Base-by-base conservation (phyloP, 2,113 vertebrate genomes). In the Pedionomus torquatus region DNA sequence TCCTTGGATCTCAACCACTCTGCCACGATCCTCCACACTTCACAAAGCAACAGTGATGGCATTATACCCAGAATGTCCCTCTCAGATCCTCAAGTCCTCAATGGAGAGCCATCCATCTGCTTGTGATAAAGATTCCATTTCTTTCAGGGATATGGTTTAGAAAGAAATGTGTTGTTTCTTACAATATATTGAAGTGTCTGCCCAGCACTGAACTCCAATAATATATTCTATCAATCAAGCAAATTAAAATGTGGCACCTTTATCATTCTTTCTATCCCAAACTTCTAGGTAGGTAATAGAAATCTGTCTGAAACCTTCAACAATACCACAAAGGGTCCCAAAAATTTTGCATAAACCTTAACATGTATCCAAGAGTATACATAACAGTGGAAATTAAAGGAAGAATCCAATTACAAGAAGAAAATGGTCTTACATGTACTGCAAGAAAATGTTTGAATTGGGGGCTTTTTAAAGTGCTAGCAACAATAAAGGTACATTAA, bases 401-500 rank as follows among this genome's bases (percentile, higher is more conserved):
- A 63, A 52, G 31, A 44, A 17, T 33, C 23, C 30, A 55, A 18
- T 49, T 86, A 49, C 23, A 85, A 70, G 4, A 70, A 48, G 13
- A 86, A 86, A 65, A 10, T n/a, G 35, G 20, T 46, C 49, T 58
- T 58, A 24, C 31, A 78, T 2, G 21, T 65, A 51, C 30, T 66
- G 21, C 74, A 88, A 92, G 55, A 86, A 83, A 89, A 46, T 78
- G 46, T 77, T 89, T 70, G 28, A 83, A 80, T 28, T 18, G 77
- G 82, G 46, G 7, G 24, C 71, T 84, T 87, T 71, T 83, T 17
- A 0, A 87, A 92, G 79, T 68, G 30, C 66, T 43, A 21, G 46
- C 87, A 63, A 93, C 79, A 76, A 84, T 77, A 68, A 66, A 90
- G 80, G 33, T 93, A 46, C 76, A 92, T 93, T 94, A 94, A 96